Evolutionary conservation across 2,888 invertebrate species (phyloP).

Genomic region (Hydraecia micacea): DNA sequence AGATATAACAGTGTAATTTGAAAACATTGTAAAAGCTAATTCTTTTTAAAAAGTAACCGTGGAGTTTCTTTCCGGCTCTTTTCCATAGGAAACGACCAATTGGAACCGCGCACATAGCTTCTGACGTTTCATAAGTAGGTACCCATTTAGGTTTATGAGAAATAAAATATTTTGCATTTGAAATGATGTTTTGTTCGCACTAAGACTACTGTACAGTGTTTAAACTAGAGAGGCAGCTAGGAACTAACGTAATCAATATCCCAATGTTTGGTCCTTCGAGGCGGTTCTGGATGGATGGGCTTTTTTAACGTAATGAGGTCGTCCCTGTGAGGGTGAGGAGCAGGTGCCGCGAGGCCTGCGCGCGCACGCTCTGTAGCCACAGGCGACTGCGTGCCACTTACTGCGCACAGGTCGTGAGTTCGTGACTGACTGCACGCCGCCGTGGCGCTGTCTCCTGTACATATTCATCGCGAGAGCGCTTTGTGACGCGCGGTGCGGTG

Average conservation of each 20-base stretch:
- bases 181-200: background rate
- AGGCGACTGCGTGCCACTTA: conserved; percentile 4
- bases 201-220: background rate
- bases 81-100: background rate
- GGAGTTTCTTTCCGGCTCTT: background rate
- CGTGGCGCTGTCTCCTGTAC: conserved; percentile 15
- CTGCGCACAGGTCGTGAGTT: background rate
- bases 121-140: background rate
- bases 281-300: background rate
- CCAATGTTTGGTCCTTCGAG: background rate
- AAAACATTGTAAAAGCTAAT: background rate
- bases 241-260: background rate
- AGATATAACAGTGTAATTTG: background rate
- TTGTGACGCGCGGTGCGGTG: background rate
- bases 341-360: background rate
- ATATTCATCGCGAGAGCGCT: conserved; percentile 24
- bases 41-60: background rate
- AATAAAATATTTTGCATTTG: background rate
- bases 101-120: background rate
- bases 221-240: conserved; percentile 7
- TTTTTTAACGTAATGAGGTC: background rate
- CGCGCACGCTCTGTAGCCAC: background rate
- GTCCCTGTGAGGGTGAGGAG: background rate
- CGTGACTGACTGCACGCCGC: conserved; percentile 42
- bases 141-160: background rate